These are phyloP conservation scores for Hydrolagus colliei DNA, from an alignment of 2,797 vertebrate species.

Conservation along the genomic window DNA sequence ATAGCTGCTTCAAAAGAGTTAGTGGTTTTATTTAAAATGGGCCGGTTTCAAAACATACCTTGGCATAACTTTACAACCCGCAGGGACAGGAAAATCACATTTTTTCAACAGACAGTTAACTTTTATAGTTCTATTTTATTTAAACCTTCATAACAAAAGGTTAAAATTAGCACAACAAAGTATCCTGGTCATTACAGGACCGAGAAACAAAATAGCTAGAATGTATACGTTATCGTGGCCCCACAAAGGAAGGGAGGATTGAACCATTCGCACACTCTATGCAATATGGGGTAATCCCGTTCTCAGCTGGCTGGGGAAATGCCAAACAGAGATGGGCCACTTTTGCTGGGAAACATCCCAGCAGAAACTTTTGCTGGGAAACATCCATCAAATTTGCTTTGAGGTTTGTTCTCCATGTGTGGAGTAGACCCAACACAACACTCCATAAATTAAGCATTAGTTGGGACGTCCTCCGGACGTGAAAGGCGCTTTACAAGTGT, in stretches of 20 bases:
- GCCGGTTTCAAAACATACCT: constrained; percentile 27
- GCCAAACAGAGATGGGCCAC: too few species aligned
- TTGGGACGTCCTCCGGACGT: too few species aligned
- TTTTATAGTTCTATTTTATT: constrained; percentile 25
- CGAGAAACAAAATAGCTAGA: neutral
- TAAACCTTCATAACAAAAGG: constrained; percentile 16
- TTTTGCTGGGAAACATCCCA: too few species aligned
- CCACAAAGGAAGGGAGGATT: neutral
- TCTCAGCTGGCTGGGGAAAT: too few species aligned
- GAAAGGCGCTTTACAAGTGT: too few species aligned
- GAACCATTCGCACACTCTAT: neutral
- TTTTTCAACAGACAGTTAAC: constrained; percentile 25
- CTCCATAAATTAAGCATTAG: too few species aligned
- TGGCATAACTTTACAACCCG: constrained; percentile 24
- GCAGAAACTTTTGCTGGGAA: too few species aligned
- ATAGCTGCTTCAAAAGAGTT: constrained; percentile 29
- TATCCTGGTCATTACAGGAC: neutral
- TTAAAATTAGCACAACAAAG: constrained; percentile 14
- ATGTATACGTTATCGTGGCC: neutral
- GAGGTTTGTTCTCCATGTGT: too few species aligned
- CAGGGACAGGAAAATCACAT: constrained; percentile 21
- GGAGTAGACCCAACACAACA: too few species aligned
- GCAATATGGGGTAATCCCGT: too few species aligned
- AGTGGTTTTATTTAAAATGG: constrained; percentile 29
- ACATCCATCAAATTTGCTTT: too few species aligned